Base-by-base conservation (phyloP, 2,888 invertebrate genomes). In the Ormyrus nitidulus region DNA sequence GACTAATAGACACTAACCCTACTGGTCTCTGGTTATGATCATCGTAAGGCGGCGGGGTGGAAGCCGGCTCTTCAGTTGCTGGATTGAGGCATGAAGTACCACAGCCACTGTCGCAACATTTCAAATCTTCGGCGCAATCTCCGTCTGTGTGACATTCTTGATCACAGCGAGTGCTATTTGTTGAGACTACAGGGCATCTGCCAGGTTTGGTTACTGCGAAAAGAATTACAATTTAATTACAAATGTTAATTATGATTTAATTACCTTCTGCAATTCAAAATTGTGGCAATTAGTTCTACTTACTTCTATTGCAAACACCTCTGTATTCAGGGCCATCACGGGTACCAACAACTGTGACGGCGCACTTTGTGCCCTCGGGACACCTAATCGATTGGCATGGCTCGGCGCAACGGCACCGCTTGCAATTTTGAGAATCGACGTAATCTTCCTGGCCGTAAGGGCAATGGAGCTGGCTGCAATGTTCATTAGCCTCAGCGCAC, bases 101-200 rank as follows among this genome's bases (percentile, higher is more conserved):
- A 89, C 98, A 97, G 71, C 95, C 96, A 85, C 94, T 94, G 82
- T 91, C 90, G 89, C 98, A 98, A 89, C 98, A 98, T 90, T 97
- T 98, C 88, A 94, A 92, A 46, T 93, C 93, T 53, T 94, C 94
- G 11, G 93, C 91, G 88, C 98, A 98, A 87, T 97, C 96, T 0
- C 96, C 95, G 89, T 98, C 98, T 74, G 94, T 94, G 81, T 92
- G 91, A 87, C 98, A 98, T 89, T 96, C 95, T 53, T 92, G 92
- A 8, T 92, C 93, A 88, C 97, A 97, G 65, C 90, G 86, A 11
- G 92, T 92, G 70, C 91, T 89, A 68, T 89, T 89, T 8, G 34
- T 34, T 34, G 90, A 90, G 34, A 93, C 86, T 64, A 85, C 87
- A 3, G 95, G 95, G 86, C 95, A 96, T 48, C 90, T 90, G 5